Evolutionary conservation across 2,888 invertebrate genomes (phyloP).

Genomic region (Bimastos eiseni): DNA sequence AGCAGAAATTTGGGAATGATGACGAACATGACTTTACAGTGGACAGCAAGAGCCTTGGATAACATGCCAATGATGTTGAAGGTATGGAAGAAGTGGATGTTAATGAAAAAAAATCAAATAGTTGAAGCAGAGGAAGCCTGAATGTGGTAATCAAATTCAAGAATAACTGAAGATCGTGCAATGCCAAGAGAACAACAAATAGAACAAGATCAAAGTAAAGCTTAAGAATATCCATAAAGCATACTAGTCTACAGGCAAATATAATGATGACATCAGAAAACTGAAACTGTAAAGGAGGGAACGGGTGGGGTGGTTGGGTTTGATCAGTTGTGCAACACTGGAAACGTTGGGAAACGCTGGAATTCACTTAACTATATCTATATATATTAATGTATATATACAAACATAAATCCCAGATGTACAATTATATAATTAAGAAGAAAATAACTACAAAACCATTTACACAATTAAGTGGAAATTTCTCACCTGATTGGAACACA

Average conservation of each 20-base stretch:
- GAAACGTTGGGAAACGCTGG: too few relatives aligned
- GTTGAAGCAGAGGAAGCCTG: not conserved
- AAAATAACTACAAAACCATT: not conserved
- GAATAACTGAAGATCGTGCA: not conserved
- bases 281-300: not conserved
- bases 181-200: not conserved
- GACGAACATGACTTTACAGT: not conserved
- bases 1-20: not conserved
- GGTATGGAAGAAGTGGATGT: not conserved
- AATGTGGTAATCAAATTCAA: not conserved
- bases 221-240: not conserved
- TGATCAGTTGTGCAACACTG: not conserved
- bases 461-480: not conserved
- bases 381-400: not conserved
- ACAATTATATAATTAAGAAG: not conserved
- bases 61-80: not conserved
- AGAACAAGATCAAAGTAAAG: not conserved
- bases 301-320: too few relatives aligned
- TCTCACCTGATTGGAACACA: not conserved
- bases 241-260: not conserved
- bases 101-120: not conserved
- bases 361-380: not conserved
- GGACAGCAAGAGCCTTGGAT: not conserved
- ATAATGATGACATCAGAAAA: not conserved
- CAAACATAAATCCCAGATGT: not conserved